Evolutionary conservation across 2,888 invertebrate species (phyloP).

Genomic region (Polymixis flavicincta): DNA sequence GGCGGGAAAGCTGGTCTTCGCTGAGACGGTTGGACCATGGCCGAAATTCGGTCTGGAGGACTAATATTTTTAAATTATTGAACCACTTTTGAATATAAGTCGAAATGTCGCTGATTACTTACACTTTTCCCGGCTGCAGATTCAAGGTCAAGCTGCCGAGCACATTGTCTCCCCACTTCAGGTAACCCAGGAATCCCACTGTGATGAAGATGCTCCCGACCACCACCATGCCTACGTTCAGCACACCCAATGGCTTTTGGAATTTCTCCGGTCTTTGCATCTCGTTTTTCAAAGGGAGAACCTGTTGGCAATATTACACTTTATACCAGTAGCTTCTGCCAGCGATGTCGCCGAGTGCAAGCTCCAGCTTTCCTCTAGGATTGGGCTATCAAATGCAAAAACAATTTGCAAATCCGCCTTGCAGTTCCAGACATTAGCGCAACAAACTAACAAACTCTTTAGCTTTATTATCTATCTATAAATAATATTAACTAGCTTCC

Average conservation of each 20-base stretch:
- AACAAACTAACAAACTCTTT: no score
- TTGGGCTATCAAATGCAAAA: no score
- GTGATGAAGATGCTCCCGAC: slow-evolving; percentile 95
- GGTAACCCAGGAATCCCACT: slow-evolving; percentile 96
- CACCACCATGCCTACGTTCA: slow-evolving; percentile 96
- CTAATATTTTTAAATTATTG: background rate
- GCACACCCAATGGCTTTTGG: slow-evolving; percentile 94
- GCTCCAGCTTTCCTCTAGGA: no score
- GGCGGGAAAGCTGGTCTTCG: no score
- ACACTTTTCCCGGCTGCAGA: slow-evolving; percentile 92
- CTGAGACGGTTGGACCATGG: no score
- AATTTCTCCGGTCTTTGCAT: slow-evolving; percentile 96
- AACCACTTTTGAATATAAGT: background rate
- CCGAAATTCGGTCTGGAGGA: no score
- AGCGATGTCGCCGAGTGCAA: no score
- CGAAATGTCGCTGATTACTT: slow-evolving; percentile 72
- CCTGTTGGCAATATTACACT: slow-evolving; percentile 85
- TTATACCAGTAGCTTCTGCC: no score
- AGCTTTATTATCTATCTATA: no score
- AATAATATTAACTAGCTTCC: no score
- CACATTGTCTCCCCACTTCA: slow-evolving; percentile 96
- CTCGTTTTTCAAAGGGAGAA: slow-evolving; percentile 98
- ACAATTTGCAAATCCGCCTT: no score
- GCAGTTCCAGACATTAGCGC: no score
- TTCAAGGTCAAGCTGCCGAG: slow-evolving; percentile 97